Conservation (phyloP, 1,140 invertebrate genomes). For the Caerostris extrusa region DNA sequence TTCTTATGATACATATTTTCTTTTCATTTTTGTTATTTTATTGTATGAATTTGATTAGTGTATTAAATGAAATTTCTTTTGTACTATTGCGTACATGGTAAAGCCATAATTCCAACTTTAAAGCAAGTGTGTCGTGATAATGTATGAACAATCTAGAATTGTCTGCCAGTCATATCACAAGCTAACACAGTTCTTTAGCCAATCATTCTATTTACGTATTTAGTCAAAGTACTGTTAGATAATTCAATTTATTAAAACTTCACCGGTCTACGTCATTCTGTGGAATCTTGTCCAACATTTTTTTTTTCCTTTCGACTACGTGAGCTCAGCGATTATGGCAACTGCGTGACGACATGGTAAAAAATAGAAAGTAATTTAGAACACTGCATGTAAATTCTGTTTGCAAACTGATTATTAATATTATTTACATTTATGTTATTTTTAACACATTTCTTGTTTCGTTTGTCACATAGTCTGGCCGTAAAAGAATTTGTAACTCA, state of each 20-base stretch:
- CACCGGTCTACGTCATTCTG: too few relatives aligned
- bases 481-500: not conserved
- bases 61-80: not conserved
- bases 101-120: not conserved
- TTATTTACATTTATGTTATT: slow-evolving; percentile 5
- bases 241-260: too few relatives aligned
- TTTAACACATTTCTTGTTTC: not conserved
- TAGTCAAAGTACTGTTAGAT: too few relatives aligned
- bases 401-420: not conserved
- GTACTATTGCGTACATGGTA: not conserved
- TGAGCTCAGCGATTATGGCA: too few relatives aligned
- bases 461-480: not conserved
- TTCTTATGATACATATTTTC: too few relatives aligned
- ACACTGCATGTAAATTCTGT: not conserved
- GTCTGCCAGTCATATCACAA: not conserved
- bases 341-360: not conserved
- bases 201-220: too few relatives aligned
- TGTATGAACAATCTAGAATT: not conserved
- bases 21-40: too few relatives aligned
- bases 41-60: too few relatives aligned
- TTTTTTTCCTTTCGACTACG: too few relatives aligned
- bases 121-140: not conserved
- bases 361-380: not conserved
- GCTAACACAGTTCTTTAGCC: too few relatives aligned
- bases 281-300: too few relatives aligned